Evolutionary conservation across 2,113 vertebrate species (phyloP).

Genomic region (Alouatta palliata): DNA sequence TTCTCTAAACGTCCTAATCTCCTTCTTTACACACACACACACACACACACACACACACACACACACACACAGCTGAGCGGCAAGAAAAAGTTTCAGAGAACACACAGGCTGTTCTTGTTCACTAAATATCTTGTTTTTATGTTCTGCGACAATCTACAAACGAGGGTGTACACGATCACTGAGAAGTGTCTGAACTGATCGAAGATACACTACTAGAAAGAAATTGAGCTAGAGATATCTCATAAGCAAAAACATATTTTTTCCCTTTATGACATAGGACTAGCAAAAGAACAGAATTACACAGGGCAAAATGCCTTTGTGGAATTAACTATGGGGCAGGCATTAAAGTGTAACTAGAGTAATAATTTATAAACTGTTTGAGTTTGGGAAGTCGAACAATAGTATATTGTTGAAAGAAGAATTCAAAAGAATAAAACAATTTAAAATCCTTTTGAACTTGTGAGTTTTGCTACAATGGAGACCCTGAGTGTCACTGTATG

Average conservation of each 20-base stretch:
- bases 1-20: conserved; percentile 52
- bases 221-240: conserved; percentile 9
- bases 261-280: rapidly evolving
- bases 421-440: background rate
- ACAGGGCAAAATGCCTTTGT: conserved; percentile 4
- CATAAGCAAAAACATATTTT: background rate
- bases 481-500: background rate
- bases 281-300: background rate
- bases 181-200: conserved; percentile 12
- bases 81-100: conserved; percentile 75
- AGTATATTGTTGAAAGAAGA: conserved; percentile 21
- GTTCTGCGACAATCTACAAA: background rate
- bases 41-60: background rate
- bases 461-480: background rate
- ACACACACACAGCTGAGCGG: background rate
- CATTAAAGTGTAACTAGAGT: conserved; percentile 62
- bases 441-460: background rate
- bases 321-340: conserved; percentile 48
- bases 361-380: background rate
- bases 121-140: conserved; percentile 50
- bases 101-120: conserved; percentile 40
- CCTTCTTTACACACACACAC: background rate
- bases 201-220: conserved; percentile 36
- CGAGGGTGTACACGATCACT: background rate
- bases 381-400: conserved; percentile 56